A percentile compares a stretch with the other conserved stretches of the same genome.
Conservation (phyloP, 2,888 invertebrate species). For the Pteria penguin region DNA sequence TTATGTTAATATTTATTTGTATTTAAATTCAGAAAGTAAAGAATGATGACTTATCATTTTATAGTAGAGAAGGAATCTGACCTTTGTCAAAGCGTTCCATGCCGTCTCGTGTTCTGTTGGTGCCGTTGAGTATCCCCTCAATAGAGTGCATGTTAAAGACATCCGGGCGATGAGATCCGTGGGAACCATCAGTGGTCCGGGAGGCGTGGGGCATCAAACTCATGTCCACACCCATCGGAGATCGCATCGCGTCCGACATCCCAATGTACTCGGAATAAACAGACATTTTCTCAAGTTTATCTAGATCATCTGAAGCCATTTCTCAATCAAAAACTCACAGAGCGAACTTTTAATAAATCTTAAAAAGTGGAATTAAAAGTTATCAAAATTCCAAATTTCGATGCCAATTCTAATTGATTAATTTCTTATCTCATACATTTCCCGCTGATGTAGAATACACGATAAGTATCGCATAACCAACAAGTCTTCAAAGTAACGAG, state of each 20-base stretch:
- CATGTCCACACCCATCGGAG: slow-evolving; percentile 17
- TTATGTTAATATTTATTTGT: too few relatives aligned
- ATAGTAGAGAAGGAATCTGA: too few relatives aligned
- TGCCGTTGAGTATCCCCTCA: slow-evolving; percentile 69
- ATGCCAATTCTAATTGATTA: background rate
- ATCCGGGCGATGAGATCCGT: slow-evolving; percentile 39
- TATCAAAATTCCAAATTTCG: background rate
- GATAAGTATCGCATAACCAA: background rate
- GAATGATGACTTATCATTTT: too few relatives aligned
- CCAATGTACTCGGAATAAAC: slow-evolving; percentile 17
- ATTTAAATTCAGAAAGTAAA: too few relatives aligned
- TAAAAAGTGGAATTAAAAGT: background rate
- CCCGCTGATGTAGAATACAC: background rate
- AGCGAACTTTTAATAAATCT: background rate
- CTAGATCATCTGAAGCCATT: slow-evolving; percentile 9
- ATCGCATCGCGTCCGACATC: slow-evolving; percentile 18
- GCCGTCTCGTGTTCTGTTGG: slow-evolving; percentile 42
- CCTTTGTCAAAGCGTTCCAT: slow-evolving; percentile 20
- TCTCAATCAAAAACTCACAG: background rate
- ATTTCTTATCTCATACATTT: background rate
- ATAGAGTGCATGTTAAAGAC: slow-evolving; percentile 65
- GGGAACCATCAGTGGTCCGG: slow-evolving; percentile 10
- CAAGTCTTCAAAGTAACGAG: background rate
- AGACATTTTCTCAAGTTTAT: slow-evolving; percentile 23
- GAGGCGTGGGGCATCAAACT: background rate